Evolutionary conservation across 2,888 invertebrate species (phyloP), one percentile per base, ranked within the genome.

Genomic region (Epinotia bilunana): DNA sequence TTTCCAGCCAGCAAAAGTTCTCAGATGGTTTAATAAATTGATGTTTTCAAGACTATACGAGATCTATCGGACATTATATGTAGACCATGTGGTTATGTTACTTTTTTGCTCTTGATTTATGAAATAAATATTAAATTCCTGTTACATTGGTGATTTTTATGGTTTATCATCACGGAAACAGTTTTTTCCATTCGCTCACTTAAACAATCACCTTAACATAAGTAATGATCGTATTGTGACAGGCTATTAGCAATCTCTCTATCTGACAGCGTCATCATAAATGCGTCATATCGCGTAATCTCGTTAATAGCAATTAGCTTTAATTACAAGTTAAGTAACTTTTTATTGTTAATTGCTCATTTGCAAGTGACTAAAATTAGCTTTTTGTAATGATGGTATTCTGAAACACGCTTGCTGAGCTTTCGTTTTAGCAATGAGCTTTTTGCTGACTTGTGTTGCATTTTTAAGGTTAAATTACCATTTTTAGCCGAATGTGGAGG

Each of bases 261-360:
- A 87, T 86, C 85, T 87, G 85, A 85, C 84, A 80, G 79, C 78
- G 78, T 23, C 67, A 68, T 68, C 57, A 78, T 63, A 76, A 81
- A 83, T 85, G 76, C 82, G 84, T 86, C 85, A 77, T 77, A 80
- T 63, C 70, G 67, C 79, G 82, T 81, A 84, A 71, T 72, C 65
- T 61, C 81, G 77, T 79, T 80, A 83, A 83, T 83, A 79, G 80
- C 81, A 81, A 83, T 83, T 83, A 82, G 80, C 81, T 79, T 79
- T 84, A 86, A 86, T 80, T 83, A 81, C 57, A 78, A 78, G 72
- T 78, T 79, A 78, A 78, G 79, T 80, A 49, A 71, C 61, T 75
- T 69, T 72, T 67, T 73, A 63, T 39, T 69, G 62, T 49, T 62
- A 72, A 76, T 73, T 72, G 65, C 57, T 60, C 23, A 74, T 74